Percentiles rank a stretch among this genome's conserved stretches.
Evolutionary conservation across 1,140 invertebrate genomes (phyloP).

Genomic region (Musca vetustissima): DNA sequence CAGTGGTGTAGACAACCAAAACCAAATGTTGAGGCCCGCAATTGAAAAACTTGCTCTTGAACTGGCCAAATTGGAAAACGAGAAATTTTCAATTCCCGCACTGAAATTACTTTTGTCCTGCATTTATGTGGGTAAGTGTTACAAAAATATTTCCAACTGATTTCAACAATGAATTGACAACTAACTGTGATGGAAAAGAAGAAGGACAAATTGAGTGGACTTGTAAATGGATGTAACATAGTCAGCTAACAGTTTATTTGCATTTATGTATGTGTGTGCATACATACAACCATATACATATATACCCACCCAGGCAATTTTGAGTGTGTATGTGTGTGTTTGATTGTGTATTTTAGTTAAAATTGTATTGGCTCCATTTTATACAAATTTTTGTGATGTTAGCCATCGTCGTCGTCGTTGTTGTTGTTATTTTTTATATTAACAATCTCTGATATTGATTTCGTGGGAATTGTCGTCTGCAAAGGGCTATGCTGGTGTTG

Average conservation of each 20-base stretch:
- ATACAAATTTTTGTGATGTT: too few relatives aligned
- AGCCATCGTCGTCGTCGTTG: too few relatives aligned
- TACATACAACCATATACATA: not conserved
- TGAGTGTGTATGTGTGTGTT: not conserved
- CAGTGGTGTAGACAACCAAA: constrained; percentile 36
- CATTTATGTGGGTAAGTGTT: constrained; percentile 71
- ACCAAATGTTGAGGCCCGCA: constrained; percentile 63
- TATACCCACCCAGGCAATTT: not conserved
- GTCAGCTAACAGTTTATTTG: not conserved
- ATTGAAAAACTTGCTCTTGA: constrained; percentile 75
- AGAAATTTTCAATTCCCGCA: constrained; percentile 68
- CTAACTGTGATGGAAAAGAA: not conserved
- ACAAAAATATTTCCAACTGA: not conserved
- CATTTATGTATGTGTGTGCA: too few relatives aligned
- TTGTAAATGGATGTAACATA: too few relatives aligned
- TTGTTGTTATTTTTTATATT: too few relatives aligned
- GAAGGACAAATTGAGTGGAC: not conserved
- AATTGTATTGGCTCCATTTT: too few relatives aligned
- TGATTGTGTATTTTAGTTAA: not conserved
- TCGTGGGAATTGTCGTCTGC: too few relatives aligned
- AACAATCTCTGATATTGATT: too few relatives aligned
- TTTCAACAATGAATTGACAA: not conserved
- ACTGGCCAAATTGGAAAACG: constrained; percentile 69
- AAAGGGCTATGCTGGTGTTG: too few relatives aligned
- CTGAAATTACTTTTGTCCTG: constrained; percentile 76